Evolutionary conservation across 2,797 vertebrate genomes (phyloP).

Genomic region (Sciaenops ocellatus): DNA sequence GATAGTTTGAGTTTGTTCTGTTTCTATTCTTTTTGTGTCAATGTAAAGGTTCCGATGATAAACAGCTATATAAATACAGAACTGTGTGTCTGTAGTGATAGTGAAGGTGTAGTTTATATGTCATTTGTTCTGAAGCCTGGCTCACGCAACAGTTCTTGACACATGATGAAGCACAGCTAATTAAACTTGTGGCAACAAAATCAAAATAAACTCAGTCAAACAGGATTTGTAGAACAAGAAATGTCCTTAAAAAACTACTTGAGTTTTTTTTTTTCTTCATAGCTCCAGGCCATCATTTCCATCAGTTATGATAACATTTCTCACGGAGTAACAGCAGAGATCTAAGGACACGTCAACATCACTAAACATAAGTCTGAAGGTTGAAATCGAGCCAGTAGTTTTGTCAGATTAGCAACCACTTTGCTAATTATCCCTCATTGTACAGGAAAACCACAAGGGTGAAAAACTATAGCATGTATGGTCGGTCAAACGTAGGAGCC

Average conservation of each 20-base stretch:
- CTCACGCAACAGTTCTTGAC: not conserved
- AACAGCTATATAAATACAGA: not conserved
- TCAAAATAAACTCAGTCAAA: constrained; percentile 1
- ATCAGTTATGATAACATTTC: not conserved
- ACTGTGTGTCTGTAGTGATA: not conserved
- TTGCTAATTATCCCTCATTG: not conserved
- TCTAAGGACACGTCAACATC: not conserved
- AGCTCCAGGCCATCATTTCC: not conserved
- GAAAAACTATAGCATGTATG: not conserved
- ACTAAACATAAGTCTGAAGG: not conserved
- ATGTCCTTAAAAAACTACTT: not conserved
- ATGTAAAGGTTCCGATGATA: not conserved
- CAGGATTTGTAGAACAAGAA: not conserved
- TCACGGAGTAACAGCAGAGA: not conserved
- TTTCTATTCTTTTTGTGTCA: not conserved
- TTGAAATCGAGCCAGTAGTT: not conserved
- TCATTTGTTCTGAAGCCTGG: not conserved
- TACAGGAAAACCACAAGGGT: not conserved
- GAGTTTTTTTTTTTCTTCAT: not conserved
- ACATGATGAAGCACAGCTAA: not conserved
- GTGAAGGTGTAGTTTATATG: not conserved
- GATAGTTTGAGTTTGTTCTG: not conserved
- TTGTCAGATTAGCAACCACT: not conserved
- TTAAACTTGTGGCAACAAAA: not conserved
- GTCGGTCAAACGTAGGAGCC: not conserved